Evolutionary conservation across 1,140 invertebrate species (phyloP).

Genomic region (Muscidifurax raptorellus): DNA sequence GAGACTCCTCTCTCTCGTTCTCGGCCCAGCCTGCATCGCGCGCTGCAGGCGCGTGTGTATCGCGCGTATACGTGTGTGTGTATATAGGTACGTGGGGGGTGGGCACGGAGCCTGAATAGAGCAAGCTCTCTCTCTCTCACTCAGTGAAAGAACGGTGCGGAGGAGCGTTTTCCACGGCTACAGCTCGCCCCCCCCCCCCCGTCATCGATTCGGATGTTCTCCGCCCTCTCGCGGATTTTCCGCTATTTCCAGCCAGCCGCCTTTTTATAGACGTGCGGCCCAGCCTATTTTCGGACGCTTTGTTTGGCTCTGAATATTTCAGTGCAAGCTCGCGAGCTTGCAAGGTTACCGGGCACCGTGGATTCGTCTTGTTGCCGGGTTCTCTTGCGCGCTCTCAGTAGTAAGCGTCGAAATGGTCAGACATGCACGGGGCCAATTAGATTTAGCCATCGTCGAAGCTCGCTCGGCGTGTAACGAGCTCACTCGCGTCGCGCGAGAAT

Average conservation of each 20-base stretch:
- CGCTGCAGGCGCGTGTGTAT: conserved; percentile 32
- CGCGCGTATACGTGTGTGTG: not conserved
- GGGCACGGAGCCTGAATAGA: conserved; percentile 37
- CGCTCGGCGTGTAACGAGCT: not conserved
- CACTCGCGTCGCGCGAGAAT: not conserved
- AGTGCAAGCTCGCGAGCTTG: conserved; percentile 3
- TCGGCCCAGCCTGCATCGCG: conserved; percentile 30
- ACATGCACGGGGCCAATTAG: too few species aligned
- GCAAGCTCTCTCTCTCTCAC: not conserved
- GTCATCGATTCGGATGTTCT: conserved; percentile 30
- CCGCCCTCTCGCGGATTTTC: not conserved
- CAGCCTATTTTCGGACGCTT: conserved; percentile 29
- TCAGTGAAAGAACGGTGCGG: conserved; percentile 8
- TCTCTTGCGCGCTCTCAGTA: not conserved
- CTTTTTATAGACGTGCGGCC: not conserved
- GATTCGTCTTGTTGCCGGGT: too few species aligned
- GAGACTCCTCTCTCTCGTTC: not conserved
- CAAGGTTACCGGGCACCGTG: conserved; percentile 1
- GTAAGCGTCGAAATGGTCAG: not conserved
- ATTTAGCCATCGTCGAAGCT: too few species aligned
- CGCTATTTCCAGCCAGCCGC: conserved; percentile 1
- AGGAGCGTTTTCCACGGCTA: conserved; percentile 6
- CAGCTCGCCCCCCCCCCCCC: not conserved
- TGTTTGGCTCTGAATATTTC: conserved; percentile 35
- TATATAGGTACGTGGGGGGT: conserved; percentile 13